Evolutionary conservation across 2,113 vertebrate species (phyloP).

Genomic region (Pelvicachromis taeniatus): DNA sequence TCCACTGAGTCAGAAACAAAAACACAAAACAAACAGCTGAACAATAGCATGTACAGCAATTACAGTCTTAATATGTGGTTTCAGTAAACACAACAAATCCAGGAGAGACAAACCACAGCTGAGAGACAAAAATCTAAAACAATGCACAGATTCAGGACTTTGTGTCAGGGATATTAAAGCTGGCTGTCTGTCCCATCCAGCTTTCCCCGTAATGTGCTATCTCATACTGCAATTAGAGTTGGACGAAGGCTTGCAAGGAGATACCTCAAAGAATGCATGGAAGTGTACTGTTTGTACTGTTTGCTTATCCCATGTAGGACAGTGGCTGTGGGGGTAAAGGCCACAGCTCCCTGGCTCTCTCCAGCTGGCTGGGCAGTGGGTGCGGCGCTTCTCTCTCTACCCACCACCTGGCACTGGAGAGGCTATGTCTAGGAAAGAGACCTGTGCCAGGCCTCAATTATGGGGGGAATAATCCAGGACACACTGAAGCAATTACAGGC

Average conservation of each 20-base stretch:
- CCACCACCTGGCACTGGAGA: constrained; percentile 60
- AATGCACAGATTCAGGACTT: background rate
- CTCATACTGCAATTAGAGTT: constrained; percentile 4
- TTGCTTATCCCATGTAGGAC: constrained; percentile 23
- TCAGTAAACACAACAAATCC: constrained; percentile 19
- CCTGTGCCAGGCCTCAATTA: constrained; percentile 73
- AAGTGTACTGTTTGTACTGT: constrained; percentile 3
- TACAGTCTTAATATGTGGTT: constrained; percentile 2
- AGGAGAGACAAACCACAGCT: background rate
- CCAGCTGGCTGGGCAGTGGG: constrained; percentile 37
- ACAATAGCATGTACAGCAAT: constrained; percentile 34
- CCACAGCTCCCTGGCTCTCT: constrained; percentile 17
- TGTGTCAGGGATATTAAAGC: background rate
- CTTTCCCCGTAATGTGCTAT: background rate
- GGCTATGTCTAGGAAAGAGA: constrained; percentile 62
- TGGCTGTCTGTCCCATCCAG: background rate
- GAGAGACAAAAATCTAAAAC: background rate
- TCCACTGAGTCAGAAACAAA: constrained; percentile 31
- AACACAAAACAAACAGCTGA: constrained; percentile 42
- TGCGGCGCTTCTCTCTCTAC: constrained; percentile 50
- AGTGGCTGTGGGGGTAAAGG: constrained; percentile 12
- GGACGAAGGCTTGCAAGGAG: background rate
- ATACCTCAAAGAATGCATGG: background rate
- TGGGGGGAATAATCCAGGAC: constrained; percentile 72
- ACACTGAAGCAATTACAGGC: constrained; percentile 77